Percentiles rank a stretch among this genome's conserved stretches.
These are phyloP conservation scores for Aromia moschata DNA, from an alignment of 2,888 invertebrate genomes.

Conservation along the genomic window DNA sequence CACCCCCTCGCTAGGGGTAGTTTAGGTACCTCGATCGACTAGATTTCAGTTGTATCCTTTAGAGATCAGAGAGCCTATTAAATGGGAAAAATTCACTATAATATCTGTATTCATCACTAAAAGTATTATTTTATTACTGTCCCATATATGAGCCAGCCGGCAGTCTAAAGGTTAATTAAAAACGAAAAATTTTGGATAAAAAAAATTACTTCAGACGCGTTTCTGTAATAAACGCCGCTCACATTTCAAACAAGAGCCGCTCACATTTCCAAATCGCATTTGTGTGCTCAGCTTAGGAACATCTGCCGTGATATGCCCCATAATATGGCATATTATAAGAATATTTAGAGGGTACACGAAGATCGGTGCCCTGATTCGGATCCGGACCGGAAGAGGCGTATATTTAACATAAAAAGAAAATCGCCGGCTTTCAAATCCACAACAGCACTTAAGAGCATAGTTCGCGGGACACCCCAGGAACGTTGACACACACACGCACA, in stretches of 20 bases:
- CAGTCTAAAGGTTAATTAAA: neutral
- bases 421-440: slow-evolving; percentile 22
- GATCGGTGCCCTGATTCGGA: slow-evolving; percentile 12
- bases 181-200: neutral
- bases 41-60: too few relatives aligned
- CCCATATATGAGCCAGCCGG: too few relatives aligned
- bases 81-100: too few relatives aligned
- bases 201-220: neutral
- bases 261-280: neutral
- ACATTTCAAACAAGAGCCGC: too few relatives aligned
- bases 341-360: slow-evolving; percentile 3
- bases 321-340: slow-evolving; percentile 3
- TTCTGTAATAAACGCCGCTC: too few relatives aligned
- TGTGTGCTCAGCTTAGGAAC: slow-evolving; percentile 1
- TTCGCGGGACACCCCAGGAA: slow-evolving; percentile 20
- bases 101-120: too few relatives aligned
- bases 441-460: slow-evolving; percentile 19
- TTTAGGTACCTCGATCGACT: too few relatives aligned
- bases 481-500: neutral
- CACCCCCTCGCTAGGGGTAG: too few relatives aligned
- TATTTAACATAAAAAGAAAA: slow-evolving; percentile 19
- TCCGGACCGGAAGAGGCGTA: slow-evolving; percentile 19
- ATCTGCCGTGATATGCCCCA: slow-evolving; percentile 12
- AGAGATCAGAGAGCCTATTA: too few relatives aligned
- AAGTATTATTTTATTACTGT: too few relatives aligned